Conservation (phyloP, 2,888 invertebrate genomes). For the Aphodius granarius region DNA sequence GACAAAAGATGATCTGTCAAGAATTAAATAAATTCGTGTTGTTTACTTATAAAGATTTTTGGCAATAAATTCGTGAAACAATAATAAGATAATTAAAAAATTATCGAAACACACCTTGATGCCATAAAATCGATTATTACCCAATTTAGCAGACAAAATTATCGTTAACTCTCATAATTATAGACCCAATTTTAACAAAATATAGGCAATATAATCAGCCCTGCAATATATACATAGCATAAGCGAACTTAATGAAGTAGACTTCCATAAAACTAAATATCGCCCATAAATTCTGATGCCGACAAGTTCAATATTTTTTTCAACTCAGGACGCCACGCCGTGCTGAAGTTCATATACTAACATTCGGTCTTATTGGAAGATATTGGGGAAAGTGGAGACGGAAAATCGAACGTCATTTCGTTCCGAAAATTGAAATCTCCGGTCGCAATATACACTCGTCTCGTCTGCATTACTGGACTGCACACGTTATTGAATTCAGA, state of each 20-base stretch:
- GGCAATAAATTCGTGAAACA: too few species aligned
- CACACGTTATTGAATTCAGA: neutral
- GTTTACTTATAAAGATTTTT: too few species aligned
- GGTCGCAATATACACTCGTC: neutral
- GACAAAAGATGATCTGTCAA: too few species aligned
- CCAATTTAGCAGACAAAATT: too few species aligned
- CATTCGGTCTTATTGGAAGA: neutral
- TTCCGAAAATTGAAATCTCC: neutral
- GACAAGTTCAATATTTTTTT: neutral
- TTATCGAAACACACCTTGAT: too few species aligned
- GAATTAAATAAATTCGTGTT: too few species aligned
- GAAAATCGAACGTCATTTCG: neutral
- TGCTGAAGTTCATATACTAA: neutral
- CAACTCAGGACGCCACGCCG: neutral
- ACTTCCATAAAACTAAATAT: neutral
- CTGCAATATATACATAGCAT: neutral
- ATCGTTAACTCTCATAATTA: too few species aligned
- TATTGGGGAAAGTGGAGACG: neutral
- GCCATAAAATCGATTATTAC: too few species aligned
- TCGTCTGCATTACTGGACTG: neutral
- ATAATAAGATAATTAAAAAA: too few species aligned
- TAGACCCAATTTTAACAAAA: too few species aligned
- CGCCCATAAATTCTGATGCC: neutral
- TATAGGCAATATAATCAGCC: too few species aligned
- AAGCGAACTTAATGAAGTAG: neutral